These are phyloP conservation scores for Ernsta delagoae DNA, from an alignment of 2,888 invertebrate genomes.

Conservation along the genomic window DNA sequence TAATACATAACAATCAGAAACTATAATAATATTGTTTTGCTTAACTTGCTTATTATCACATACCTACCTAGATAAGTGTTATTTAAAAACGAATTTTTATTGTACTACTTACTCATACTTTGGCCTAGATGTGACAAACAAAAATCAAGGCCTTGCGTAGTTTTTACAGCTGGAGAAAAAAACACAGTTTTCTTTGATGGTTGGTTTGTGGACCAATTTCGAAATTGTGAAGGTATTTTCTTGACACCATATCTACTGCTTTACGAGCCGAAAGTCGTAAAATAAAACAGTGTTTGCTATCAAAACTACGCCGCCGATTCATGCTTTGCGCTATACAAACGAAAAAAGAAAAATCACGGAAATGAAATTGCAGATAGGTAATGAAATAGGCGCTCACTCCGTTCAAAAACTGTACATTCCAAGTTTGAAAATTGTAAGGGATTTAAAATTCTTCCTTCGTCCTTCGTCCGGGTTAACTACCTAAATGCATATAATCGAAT, in stretches of 20 bases:
- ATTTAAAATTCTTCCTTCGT: slow-evolving; percentile 67
- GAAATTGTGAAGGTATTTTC: slow-evolving; percentile 47
- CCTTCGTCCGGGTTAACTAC: slow-evolving; percentile 69
- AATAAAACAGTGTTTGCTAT: slow-evolving; percentile 48
- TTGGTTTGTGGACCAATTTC: slow-evolving; percentile 45
- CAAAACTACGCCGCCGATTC: slow-evolving; percentile 41
- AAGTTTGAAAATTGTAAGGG: slow-evolving; percentile 52
- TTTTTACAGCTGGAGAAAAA: slow-evolving; percentile 34
- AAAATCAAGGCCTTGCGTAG: slow-evolving; percentile 33
- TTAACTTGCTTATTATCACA: too few species aligned
- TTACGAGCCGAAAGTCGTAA: slow-evolving; percentile 51
- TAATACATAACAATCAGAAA: too few species aligned
- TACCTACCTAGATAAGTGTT: too few species aligned
- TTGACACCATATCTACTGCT: slow-evolving; percentile 47
- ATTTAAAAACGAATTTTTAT: slow-evolving; percentile 22
- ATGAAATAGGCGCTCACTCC: slow-evolving; percentile 29
- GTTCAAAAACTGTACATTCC: slow-evolving; percentile 46
- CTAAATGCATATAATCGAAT: slow-evolving; percentile 77
- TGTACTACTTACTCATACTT: slow-evolving; percentile 21
- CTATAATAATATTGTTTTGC: too few species aligned
- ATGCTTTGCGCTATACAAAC: slow-evolving; percentile 21
- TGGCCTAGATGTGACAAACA: slow-evolving; percentile 27
- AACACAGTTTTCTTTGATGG: slow-evolving; percentile 46
- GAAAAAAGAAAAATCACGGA: slow-evolving; percentile 18
- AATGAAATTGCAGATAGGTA: slow-evolving; percentile 33